Evolutionary conservation across 2,888 invertebrate genomes (phyloP).

Genomic region (Glaucopsyche alexis): DNA sequence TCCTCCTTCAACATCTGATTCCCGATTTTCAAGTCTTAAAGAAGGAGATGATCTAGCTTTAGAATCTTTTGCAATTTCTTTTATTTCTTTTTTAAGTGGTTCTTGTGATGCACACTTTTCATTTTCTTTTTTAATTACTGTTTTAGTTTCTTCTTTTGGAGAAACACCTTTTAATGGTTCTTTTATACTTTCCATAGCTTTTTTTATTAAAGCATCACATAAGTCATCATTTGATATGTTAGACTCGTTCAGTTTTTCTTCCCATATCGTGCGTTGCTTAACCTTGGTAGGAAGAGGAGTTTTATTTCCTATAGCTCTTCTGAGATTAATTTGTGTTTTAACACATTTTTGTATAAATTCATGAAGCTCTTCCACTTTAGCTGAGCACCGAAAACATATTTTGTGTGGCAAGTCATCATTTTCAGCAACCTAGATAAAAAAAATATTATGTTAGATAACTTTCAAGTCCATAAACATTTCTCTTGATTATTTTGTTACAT

Average conservation of each 20-base stretch:
- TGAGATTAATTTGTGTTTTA: constrained; percentile 63
- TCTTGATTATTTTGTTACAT: background rate
- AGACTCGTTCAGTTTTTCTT: constrained; percentile 63
- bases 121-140: constrained; percentile 23
- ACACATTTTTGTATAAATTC: constrained; percentile 73
- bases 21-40: background rate
- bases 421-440: constrained; percentile 64
- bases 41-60: background rate
- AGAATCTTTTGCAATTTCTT: constrained; percentile 6
- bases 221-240: constrained; percentile 73
- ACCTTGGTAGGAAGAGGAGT: constrained; percentile 50
- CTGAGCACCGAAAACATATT: constrained; percentile 75
- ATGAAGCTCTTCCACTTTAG: constrained; percentile 71
- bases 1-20: background rate
- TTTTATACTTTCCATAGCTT: constrained; percentile 70
- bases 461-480: background rate
- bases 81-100: constrained; percentile 9
- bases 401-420: constrained; percentile 75
- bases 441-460: constrained; percentile 22
- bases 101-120: background rate
- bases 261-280: constrained; percentile 64
- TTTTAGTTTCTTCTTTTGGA: constrained; percentile 42
- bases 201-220: constrained; percentile 70
- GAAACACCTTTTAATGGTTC: constrained; percentile 48
- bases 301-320: constrained; percentile 53